Conservation (phyloP, 2,888 invertebrate species). For the Therioaphis trifolii region DNA sequence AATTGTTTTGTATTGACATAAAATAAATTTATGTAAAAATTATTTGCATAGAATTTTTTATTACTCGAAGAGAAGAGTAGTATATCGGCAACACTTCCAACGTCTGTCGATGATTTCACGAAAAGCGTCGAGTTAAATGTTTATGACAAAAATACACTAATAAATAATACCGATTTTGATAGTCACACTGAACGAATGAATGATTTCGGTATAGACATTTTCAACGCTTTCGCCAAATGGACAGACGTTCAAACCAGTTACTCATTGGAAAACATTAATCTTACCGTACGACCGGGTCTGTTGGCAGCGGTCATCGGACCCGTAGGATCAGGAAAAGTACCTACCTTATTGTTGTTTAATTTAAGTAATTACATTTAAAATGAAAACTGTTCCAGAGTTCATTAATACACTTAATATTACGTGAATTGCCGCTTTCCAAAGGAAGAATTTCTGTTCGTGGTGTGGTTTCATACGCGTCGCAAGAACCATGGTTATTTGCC, state of each 20-base stretch:
- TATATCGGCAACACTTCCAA: neutral
- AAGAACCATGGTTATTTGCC: conserved; percentile 88
- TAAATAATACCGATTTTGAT: neutral
- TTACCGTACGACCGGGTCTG: conserved; percentile 73
- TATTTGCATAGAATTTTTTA: conserved; percentile 69
- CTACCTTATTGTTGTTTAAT: conserved; percentile 63
- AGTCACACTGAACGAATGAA: neutral
- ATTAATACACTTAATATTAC: conserved; percentile 79
- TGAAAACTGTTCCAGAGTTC: conserved; percentile 71
- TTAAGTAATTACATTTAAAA: conserved; percentile 36
- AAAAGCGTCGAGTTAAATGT: neutral
- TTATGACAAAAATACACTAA: neutral
- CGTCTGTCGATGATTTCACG: neutral
- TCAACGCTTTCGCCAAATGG: conserved; percentile 71
- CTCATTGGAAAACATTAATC: conserved; percentile 72
- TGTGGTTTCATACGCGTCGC: conserved; percentile 81
- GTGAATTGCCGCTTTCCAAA: conserved; percentile 77
- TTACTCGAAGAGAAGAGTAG: conserved; percentile 68
- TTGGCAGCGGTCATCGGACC: conserved; percentile 79
- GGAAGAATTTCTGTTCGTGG: conserved; percentile 79
- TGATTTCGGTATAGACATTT: conserved; percentile 70
- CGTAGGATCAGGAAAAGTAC: conserved; percentile 81
- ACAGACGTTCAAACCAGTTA: conserved; percentile 70
- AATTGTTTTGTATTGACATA: neutral
- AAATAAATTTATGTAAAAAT: too few species aligned